phyloP scores from a whole-genome alignment of 2,797 vertebrate genomes.

The Zonotrichia albicollis region DNA sequence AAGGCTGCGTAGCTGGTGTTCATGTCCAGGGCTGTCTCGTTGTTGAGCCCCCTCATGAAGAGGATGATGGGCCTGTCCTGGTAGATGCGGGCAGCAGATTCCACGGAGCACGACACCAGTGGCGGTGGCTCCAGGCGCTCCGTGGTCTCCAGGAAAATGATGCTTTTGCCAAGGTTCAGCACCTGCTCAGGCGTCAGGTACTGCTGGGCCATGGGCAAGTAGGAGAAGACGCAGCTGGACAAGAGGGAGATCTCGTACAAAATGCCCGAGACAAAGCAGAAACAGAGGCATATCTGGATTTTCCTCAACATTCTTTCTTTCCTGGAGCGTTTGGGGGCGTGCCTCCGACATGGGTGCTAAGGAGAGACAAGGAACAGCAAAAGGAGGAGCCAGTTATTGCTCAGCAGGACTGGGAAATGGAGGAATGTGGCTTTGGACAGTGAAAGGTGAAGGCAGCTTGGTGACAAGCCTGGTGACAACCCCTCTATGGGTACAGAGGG shows the following conservation, averaged over 20 bases:
- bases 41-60: constrained; percentile 74
- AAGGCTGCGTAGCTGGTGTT: constrained; percentile 57
- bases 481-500: not conserved
- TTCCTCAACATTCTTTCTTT: constrained; percentile 71
- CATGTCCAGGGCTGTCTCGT: not conserved
- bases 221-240: constrained; percentile 62
- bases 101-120: constrained; percentile 75
- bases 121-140: constrained; percentile 67
- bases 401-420: not conserved
- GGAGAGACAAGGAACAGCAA: not conserved
- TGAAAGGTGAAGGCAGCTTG: rapidly evolving
- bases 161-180: constrained; percentile 56
- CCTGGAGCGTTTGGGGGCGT: not conserved
- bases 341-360: not conserved
- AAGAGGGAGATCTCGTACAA: constrained; percentile 70
- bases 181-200: constrained; percentile 62
- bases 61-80: constrained; percentile 63
- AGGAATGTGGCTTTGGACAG: rapidly evolving
- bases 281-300: constrained; percentile 66
- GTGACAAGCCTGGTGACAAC: not conserved
- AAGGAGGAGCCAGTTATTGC: not conserved
- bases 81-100: constrained; percentile 77
- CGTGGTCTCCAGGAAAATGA: constrained; percentile 78
- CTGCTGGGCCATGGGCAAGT: constrained; percentile 38
- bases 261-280: constrained; percentile 65